Evolutionary conservation across 2,888 invertebrate species (phyloP), one percentile per base, ranked within the genome.

Genomic region (Microctonus aethiopoides): DNA sequence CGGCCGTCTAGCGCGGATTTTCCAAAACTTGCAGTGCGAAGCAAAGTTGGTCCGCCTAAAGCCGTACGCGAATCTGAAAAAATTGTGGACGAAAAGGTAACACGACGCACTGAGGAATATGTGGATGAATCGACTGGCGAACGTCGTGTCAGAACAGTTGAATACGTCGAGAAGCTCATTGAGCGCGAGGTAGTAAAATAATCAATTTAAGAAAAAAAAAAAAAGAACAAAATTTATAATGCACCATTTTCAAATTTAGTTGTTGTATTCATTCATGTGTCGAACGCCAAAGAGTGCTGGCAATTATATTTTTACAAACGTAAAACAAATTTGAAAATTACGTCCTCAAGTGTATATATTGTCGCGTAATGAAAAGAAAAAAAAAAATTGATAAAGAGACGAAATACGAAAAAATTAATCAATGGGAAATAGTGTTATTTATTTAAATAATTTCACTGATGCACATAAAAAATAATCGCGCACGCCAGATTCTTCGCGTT

Each of bases 141-240:
- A 88, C 92, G 92, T 87, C 93, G 92, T 89, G 92, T 96, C 87
- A 91, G 95, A 89, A 96, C 96, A 82, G 92, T 96, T 88, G 95
- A 96, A 91, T 95, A 95, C 90, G 94, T 95, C 89, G 96, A 96
- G 91, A 96, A 95, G 91, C 92, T 95, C 89, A 95, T 96, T 90
- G 96, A 96, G 89, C 95, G 94, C 91, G 96, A 96, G 96, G 96
- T 96, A 95, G 80, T 80, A 79, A 59, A 20, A 46, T 46, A 46
- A 65, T 60, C 52, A 34, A 60, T 61, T 60, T 46, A 70, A 65
- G 64, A 36, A 61, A 36, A 67, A 60, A 61, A 34, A 67, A 59
- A 56, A 59, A 41, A 34, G 54, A 16, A 24, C 13, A 34, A 39
- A 67, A 61, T 61, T 65, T 34, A 70, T n/a, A n/a, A n/a, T 72